phyloP scores from a whole-genome alignment of 1,140 invertebrate genomes.

The Neelides sp. region DNA sequence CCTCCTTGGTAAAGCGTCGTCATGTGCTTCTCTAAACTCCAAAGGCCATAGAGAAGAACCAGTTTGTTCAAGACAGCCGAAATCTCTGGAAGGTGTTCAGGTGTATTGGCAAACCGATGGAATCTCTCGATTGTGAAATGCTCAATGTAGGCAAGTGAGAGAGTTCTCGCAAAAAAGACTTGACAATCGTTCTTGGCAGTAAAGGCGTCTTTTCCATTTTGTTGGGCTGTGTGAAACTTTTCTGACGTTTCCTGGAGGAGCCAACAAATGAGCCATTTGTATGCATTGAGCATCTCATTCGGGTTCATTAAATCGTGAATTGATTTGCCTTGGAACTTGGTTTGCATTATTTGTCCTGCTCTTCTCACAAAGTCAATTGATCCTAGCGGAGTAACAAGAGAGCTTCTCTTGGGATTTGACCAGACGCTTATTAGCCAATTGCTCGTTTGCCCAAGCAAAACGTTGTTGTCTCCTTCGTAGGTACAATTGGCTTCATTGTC shows the following conservation, averaged over 20 bases:
- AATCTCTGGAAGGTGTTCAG: conserved; percentile 33
- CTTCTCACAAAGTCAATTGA: conserved; percentile 49
- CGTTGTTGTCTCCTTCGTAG: conserved; percentile 51
- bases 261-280: conserved; percentile 69
- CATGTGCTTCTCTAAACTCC: conserved; percentile 58
- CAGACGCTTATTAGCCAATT: conserved; percentile 37
- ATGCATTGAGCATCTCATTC: conserved; percentile 48
- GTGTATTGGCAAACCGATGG: conserved; percentile 33
- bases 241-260: conserved; percentile 50
- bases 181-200: conserved; percentile 64
- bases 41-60: conserved; percentile 56
- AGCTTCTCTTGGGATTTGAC: conserved; percentile 18
- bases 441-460: conserved; percentile 46
- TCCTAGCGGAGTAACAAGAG: conserved; percentile 43
- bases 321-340: conserved; percentile 32
- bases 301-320: conserved; percentile 44
- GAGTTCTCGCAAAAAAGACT: conserved; percentile 60
- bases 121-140: conserved; percentile 11
- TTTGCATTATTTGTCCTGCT: conserved; percentile 23
- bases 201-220: conserved; percentile 51
- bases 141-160: conserved; percentile 64
- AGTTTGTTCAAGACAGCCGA: conserved; percentile 49
- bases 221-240: conserved; percentile 36
- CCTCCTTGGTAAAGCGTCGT: conserved; percentile 56
- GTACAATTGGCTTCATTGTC: conserved; percentile 48